A percentile compares a stretch with the other conserved stretches of the same genome.
Conservation (phyloP, 1,140 invertebrate species). For the Mya arenaria region DNA sequence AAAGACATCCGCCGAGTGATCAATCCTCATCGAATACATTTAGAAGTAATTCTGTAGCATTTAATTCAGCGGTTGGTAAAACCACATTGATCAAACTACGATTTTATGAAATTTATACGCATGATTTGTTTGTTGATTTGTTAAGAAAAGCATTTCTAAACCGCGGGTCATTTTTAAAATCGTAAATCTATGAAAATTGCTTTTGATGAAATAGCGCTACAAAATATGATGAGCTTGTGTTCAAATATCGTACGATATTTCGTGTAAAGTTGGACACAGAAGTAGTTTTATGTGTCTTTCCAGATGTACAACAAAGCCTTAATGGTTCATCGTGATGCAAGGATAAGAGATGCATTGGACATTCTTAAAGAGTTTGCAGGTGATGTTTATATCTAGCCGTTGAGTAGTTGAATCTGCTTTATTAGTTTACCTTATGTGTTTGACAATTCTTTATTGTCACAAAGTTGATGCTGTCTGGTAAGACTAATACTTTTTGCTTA, state of each 20-base stretch:
- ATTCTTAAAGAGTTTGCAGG: no score
- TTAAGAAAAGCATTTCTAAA: background rate
- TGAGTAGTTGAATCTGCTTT: no score
- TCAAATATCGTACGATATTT: background rate
- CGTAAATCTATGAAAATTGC: background rate
- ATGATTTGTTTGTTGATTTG: background rate
- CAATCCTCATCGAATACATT: slow-evolving; percentile 7
- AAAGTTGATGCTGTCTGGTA: no score
- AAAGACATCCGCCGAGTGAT: background rate
- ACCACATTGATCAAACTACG: background rate
- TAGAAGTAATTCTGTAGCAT: slow-evolving; percentile 6
- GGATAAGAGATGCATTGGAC: slow-evolving; percentile 65
- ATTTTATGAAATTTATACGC: background rate
- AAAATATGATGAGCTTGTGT: background rate
- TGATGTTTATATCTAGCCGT: no score
- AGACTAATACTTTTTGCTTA: no score
- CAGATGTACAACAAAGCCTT: slow-evolving; percentile 71
- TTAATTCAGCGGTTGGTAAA: background rate
- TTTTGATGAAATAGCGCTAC: no score
- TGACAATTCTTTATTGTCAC: no score
- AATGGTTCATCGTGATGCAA: slow-evolving; percentile 65
- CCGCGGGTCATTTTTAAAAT: background rate
- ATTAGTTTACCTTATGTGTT: no score
- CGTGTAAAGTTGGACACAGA: background rate
- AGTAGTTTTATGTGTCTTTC: slow-evolving; percentile 7